These are phyloP conservation scores for Myioborus melanocephalus DNA, from an alignment of 2,797 vertebrate genomes.

Conservation along the genomic window DNA sequence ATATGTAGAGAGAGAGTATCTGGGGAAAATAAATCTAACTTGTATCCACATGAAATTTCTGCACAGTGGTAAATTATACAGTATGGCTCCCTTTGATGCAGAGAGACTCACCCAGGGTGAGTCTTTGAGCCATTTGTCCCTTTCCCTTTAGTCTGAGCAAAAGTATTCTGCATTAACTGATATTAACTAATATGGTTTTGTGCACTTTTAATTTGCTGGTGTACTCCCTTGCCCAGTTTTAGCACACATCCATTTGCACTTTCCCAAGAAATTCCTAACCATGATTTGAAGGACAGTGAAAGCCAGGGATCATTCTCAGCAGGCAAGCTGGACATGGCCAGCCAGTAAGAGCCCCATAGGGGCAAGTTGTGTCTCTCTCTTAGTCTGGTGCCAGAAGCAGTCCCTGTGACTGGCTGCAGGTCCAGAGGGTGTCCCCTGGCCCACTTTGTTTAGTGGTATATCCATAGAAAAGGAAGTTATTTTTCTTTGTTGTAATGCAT, in stretches of 20 bases:
- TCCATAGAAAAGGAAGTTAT: not conserved
- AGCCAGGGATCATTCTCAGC: not conserved
- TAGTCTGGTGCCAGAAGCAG: not conserved
- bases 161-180: not conserved
- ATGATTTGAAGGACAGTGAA: not conserved
- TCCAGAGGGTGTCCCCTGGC: not conserved
- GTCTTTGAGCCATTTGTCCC: not conserved
- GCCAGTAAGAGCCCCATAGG: not conserved
- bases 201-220: not conserved
- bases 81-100: not conserved
- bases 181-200: not conserved
- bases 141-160: not conserved
- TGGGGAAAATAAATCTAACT: not conserved
- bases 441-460: not conserved
- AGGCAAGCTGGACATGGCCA: rapidly evolving
- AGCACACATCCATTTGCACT: not conserved
- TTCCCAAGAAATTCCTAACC: not conserved
- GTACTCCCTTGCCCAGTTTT: not conserved
- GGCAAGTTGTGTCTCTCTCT: not conserved
- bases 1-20: not conserved
- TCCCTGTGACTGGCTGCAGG: not conserved
- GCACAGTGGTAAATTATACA: not conserved
- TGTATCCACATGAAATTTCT: not conserved
- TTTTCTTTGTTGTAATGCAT: not conserved
- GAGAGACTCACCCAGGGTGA: not conserved